Evolutionary conservation across 2,113 vertebrate species (phyloP).

Genomic region (Poeciliopsis retropinna): DNA sequence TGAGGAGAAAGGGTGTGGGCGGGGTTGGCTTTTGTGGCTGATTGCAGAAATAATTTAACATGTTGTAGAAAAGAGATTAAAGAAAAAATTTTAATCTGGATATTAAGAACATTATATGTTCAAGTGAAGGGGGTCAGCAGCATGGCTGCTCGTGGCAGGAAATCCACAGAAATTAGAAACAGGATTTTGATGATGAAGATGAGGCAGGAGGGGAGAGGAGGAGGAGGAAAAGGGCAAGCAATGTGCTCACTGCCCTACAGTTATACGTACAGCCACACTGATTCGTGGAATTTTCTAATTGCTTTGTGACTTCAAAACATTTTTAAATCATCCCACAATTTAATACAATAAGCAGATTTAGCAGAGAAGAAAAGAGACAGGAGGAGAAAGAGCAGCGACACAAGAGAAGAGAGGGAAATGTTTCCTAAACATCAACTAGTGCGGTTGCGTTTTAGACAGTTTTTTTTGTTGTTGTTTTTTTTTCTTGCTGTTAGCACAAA

Average conservation of each 20-base stretch:
- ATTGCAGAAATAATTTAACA: conserved; percentile 82
- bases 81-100: conserved; percentile 80
- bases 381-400: conserved; percentile 24
- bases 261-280: conserved; percentile 39
- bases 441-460: conserved; percentile 61
- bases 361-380: conserved; percentile 21
- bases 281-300: conserved; percentile 71
- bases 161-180: conserved; percentile 82
- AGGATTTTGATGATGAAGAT: conserved; percentile 77
- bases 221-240: conserved; percentile 20
- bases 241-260: conserved; percentile 38
- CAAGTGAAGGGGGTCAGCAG: conserved; percentile 76
- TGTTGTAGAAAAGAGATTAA: conserved; percentile 80
- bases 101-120: conserved; percentile 83
- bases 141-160: conserved; percentile 68
- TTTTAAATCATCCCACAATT: conserved; percentile 58
- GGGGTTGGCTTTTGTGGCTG: conserved; percentile 70
- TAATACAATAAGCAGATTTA: conserved; percentile 77
- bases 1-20: conserved; percentile 39
- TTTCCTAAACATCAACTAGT: conserved; percentile 70
- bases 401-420: conserved; percentile 45
- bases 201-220: conserved; percentile 24
- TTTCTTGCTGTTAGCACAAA: conserved; percentile 56
- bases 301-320: conserved; percentile 72
- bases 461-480: conserved; percentile 41